Base-by-base conservation (phyloP, 2,113 vertebrate genomes). In the Psettodes erumei region DNA sequence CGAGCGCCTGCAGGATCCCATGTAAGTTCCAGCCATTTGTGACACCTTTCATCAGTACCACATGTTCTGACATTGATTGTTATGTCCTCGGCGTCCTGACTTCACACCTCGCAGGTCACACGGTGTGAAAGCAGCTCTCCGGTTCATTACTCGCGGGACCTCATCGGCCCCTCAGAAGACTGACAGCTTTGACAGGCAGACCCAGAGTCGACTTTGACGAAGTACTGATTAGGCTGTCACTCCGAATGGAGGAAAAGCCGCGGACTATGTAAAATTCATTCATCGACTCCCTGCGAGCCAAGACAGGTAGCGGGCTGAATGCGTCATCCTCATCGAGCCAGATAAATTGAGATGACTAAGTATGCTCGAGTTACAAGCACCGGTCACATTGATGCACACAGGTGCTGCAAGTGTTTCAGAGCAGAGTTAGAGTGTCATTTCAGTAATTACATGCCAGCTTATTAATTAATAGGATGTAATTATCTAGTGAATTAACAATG, bases 31-130 rank as follows among this genome's bases (percentile, higher is more conserved):
- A 79, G 89, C 70, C 79, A 79, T 90, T 92, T 89, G 79, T 89
- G 82, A 86, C 85, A 84, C 62, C 66, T 89, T 83, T 89, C 89
- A 93, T 93, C 92, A 93, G 88, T 88, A 89, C 55, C 83, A 56
- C 75, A 80, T 90, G 90, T 88, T 84, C 83, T 89, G 88, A 90
- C 90, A 93, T 92, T 91, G 92, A 94, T 93, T 93, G 84, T 83
- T 79, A 66, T 84, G 91, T 90, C 89, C 81, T 86, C 75, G 7
- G 81, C 25, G 89, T 90, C 85, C 86, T 60, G 78, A 74, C 71
- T 88, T 68, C 69, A 60, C 85, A 82, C 78, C 88, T 83, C 47
- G 54, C 75, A 74, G 91, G 91, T 92, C 87, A 88, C 79, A 35
- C 13, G 28, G 80, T 79, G 86, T 55, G 68, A 88, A 86, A 85